Evolutionary conservation across 2,888 invertebrate species (phyloP).

Genomic region (Reticulitermes lucifugus): DNA sequence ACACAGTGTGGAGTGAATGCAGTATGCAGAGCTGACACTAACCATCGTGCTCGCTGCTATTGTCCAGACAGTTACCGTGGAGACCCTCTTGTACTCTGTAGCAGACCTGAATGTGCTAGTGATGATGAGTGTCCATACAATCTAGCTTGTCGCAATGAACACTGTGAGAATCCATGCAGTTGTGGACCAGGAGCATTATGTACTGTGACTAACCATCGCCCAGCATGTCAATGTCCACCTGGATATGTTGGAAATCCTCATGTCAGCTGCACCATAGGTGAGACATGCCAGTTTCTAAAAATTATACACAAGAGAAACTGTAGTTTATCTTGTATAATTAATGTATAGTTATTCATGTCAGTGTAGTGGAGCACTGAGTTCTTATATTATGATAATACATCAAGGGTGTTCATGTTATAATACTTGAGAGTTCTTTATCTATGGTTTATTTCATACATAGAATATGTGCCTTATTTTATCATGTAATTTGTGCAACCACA

Average conservation of each 20-base stretch:
- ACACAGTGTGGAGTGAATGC: constrained; percentile 86
- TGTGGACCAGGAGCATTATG: constrained; percentile 85
- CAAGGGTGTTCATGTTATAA: no score
- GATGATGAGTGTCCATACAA: constrained; percentile 84
- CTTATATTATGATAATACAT: no score
- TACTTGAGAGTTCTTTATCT: no score
- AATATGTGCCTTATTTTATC: no score
- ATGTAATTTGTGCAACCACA: no score
- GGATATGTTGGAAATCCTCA: constrained; percentile 85
- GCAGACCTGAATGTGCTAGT: constrained; percentile 79
- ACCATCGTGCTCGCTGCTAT: constrained; percentile 83
- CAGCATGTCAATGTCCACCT: constrained; percentile 84
- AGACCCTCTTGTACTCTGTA: constrained; percentile 82
- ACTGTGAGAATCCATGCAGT: constrained; percentile 86
- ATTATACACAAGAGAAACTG: background rate
- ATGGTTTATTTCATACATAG: no score
- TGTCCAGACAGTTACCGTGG: constrained; percentile 82
- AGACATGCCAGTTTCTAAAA: constrained; percentile 4
- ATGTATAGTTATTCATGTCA: no score
- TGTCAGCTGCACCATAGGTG: constrained; percentile 73
- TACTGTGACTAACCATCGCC: constrained; percentile 79
- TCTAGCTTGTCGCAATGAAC: constrained; percentile 81
- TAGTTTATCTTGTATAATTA: background rate
- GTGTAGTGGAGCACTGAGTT: no score
- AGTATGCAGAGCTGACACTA: constrained; percentile 79